Conservation (phyloP, 2,113 vertebrate species). For the Cyprinodon tularosa region DNA sequence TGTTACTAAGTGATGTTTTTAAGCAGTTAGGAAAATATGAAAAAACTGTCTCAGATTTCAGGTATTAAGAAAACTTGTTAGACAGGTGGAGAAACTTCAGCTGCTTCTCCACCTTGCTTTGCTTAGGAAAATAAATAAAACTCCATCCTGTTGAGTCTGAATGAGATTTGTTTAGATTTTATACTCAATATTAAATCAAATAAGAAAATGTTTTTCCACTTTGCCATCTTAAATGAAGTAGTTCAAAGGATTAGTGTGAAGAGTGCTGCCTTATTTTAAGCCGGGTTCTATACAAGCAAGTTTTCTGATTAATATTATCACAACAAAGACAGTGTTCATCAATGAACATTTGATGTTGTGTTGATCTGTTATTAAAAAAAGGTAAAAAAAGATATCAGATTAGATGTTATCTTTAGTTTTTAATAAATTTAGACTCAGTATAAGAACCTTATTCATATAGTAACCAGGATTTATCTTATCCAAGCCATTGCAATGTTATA, state of each 20-base stretch:
- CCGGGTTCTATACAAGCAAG: background rate
- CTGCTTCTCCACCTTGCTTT: background rate
- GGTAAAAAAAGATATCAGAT: background rate
- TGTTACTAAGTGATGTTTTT: background rate
- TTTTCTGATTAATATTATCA: no score
- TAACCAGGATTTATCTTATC: background rate
- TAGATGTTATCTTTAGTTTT: background rate
- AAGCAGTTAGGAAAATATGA: background rate
- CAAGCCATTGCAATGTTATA: background rate
- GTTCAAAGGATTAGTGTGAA: background rate
- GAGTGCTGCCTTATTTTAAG: background rate
- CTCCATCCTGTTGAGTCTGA: background rate
- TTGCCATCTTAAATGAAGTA: background rate
- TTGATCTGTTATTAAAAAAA: background rate
- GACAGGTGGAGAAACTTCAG: background rate
- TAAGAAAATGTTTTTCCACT: background rate
- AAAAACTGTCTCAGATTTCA: background rate
- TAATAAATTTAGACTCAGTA: background rate
- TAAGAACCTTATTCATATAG: background rate
- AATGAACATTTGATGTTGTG: background rate
- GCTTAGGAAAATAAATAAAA: background rate
- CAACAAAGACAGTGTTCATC: background rate
- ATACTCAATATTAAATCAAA: background rate
- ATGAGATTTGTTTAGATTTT: background rate
- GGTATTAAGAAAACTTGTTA: background rate